Base-by-base conservation (phyloP, 2,113 vertebrate genomes). In the Python bivittatus region DNA sequence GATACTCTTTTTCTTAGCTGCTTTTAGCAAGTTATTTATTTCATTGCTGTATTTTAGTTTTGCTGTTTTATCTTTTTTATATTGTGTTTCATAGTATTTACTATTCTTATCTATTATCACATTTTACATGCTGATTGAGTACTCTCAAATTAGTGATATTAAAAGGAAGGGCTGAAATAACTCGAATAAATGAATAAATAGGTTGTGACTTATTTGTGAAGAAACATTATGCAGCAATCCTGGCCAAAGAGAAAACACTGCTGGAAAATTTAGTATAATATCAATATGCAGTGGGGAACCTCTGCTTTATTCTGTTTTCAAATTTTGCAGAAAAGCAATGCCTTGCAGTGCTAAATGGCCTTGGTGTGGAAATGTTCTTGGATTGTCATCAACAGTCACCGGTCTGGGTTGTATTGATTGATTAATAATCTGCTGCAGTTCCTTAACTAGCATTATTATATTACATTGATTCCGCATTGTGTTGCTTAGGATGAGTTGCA, bases 361-460 rank as follows among this genome's bases (percentile, higher is more conserved):
- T 60, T 60, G n/a, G 42, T n/a, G 38, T 44, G n/a, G 89, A 83
- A 54, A 12, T 25, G 23, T 84, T 84, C 79, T 84, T 25, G 84
- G 44, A n/a, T 7, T 52, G 29, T 54, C 12, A 0, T 86, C 29
- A 86, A 22, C 2, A 29, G 17, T 33, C 7, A 86, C 54, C 54
- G 27, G 29, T 54, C 4, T 54, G 72, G 0, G 23, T 29, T 5
- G 0, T 10, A 91, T n/a, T 0, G 0, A 2, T 33, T 4, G 12
- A 17, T 60, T 5, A 22, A 11, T 84, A 1, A 42, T 1, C 33
- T 57, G 23, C 52, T 0, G 6, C 0, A 0, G 0, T 0, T 17
- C 11, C 3, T 6, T 56, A 0, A 0, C 2, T 13, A 5, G 0
- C 0, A 88, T 53, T 64, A 42, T 54, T 64, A 29, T 42, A 53